Conservation (phyloP, 2,888 invertebrate genomes). For the Charanyca ferruginea region DNA sequence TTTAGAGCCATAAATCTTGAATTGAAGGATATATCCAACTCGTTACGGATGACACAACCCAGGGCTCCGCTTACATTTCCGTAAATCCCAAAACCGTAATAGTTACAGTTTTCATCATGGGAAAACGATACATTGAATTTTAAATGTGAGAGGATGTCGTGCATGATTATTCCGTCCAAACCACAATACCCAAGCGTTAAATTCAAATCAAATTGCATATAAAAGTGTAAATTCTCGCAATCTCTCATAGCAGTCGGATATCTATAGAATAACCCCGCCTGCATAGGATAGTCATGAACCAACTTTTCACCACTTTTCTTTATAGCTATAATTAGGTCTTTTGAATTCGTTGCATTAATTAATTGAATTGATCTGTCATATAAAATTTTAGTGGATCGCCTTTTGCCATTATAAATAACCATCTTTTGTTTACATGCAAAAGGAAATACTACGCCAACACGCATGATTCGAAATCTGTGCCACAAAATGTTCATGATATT, state of each 20-base stretch:
- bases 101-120: conserved; percentile 46
- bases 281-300: conserved; percentile 70
- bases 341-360: conserved; percentile 48
- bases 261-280: conserved; percentile 71
- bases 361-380: conserved; percentile 73
- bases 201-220: conserved; percentile 58
- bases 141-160: conserved; percentile 70
- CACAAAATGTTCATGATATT: conserved; percentile 72
- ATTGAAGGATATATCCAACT: conserved; percentile 78
- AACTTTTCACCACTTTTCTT: conserved; percentile 50
- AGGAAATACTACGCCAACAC: conserved; percentile 70
- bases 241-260: conserved; percentile 74
- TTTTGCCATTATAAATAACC: conserved; percentile 68
- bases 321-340: conserved; percentile 45
- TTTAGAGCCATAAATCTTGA: conserved; percentile 76
- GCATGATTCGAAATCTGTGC: conserved; percentile 66
- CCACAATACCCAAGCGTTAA: conserved; percentile 71
- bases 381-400: conserved; percentile 40
- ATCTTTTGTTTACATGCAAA: conserved; percentile 68
- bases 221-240: conserved; percentile 67
- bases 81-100: conserved; percentile 65
- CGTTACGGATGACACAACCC: conserved; percentile 66
- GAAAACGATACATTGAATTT: conserved; percentile 67
- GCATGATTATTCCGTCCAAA: conserved; percentile 74
- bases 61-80: conserved; percentile 70